Evolutionary conservation across 2,888 invertebrate species (phyloP).

Genomic region (Lycophotia porphyrea): DNA sequence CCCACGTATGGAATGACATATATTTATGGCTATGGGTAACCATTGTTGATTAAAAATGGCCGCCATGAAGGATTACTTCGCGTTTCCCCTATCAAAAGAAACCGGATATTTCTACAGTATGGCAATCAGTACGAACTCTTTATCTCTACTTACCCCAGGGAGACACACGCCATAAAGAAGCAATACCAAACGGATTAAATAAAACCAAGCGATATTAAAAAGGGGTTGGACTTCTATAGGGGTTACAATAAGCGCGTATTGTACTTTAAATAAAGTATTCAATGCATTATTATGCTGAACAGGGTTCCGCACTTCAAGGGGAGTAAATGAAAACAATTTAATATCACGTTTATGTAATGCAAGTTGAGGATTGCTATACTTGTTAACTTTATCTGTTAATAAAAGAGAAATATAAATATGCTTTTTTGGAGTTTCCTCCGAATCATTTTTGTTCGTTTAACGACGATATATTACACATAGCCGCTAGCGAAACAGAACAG

Average conservation of each 20-base stretch:
- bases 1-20: neutral
- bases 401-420: no score
- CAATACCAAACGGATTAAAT: slow-evolving; percentile 43
- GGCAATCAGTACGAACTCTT: slow-evolving; percentile 5
- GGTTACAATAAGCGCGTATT: slow-evolving; percentile 32
- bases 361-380: neutral
- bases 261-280: slow-evolving; percentile 46
- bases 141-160: slow-evolving; percentile 24
- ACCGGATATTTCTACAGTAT: slow-evolving; percentile 28
- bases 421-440: no score
- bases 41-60: neutral
- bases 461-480: no score
- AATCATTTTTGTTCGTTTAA: no score
- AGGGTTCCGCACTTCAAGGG: slow-evolving; percentile 37
- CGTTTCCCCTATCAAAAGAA: neutral
- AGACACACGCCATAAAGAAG: slow-evolving; percentile 22
- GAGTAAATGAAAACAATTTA: slow-evolving; percentile 17
- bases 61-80: no score
- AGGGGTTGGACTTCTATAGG: slow-evolving; percentile 21
- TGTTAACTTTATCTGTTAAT: neutral
- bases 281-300: slow-evolving; percentile 53
- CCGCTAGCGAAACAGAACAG: no score
- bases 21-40: neutral
- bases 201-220: slow-evolving; percentile 48
- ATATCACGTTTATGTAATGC: neutral